These are phyloP conservation scores for Cirrhinus molitorella DNA, from an alignment of 2,797 vertebrate species.

Conservation along the genomic window DNA sequence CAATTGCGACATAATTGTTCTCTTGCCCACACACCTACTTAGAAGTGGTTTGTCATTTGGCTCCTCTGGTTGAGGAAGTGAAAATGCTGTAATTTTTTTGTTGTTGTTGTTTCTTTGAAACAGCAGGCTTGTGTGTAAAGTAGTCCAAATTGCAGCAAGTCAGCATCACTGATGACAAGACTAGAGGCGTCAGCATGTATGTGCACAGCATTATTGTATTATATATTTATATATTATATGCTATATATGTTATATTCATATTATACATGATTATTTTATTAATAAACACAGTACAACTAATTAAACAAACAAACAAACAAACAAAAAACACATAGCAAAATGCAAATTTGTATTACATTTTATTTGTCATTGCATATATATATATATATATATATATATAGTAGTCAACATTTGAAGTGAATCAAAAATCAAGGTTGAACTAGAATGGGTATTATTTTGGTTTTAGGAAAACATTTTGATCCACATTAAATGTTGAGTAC, in stretches of 20 bases:
- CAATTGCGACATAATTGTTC: conserved; percentile 1
- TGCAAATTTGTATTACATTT: no score
- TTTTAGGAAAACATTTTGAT: no score
- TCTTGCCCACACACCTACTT: background rate
- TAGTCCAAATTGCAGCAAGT: background rate
- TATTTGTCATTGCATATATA: no score
- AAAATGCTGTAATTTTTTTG: background rate
- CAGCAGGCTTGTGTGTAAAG: background rate
- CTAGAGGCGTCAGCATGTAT: background rate
- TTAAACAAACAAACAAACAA: no score
- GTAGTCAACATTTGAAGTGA: no score
- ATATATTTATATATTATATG: background rate
- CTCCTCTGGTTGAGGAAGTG: background rate
- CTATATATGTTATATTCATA: background rate
- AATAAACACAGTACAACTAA: background rate
- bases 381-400: no score
- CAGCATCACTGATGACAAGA: background rate
- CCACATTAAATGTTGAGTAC: no score
- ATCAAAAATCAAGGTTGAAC: no score
- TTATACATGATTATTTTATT: background rate
- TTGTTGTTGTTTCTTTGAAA: background rate
- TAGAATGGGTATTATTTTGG: no score
- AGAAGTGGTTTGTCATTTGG: background rate
- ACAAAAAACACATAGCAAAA: no score
- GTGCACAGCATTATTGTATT: background rate